Base-by-base conservation (phyloP, 2,113 vertebrate genomes). In the Odobenus rosmarus region DNA sequence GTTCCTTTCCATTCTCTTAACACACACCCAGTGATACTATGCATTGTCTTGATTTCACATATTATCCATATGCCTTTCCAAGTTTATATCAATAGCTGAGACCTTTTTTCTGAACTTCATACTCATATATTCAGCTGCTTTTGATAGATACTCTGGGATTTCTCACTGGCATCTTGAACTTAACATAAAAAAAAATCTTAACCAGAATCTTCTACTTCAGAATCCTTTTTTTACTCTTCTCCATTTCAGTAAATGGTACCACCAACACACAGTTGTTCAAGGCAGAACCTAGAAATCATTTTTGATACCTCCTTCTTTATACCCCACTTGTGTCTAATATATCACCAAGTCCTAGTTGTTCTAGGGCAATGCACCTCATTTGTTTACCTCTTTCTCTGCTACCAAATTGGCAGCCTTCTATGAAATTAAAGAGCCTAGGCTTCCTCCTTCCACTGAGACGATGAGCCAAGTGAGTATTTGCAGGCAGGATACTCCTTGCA, bases 61-160 rank as follows among this genome's bases (percentile, higher is more conserved):
- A 28, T 33, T 74, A 62, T 87, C 42, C 9, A 18, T 16, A 36
- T 18, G 26, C 31, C 64, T 88, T 95, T 55, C 77, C 83, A 84
- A 79, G 49, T 95, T 93, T 90, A 28, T 85, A 13, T 77, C 57
- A 90, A 11, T 53, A 83, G 36, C 76, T 90, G 67, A 93, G 26
- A 62, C 9, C 15, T 96, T 80, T 96, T 51, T 90, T 87, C 72
- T 95, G 81, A 96, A 88, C 42, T 49, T 31, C 6, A n/a, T 74
- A 51, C 26, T 86, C 33, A 11, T 76, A 51, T 79, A 53, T 87
- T 93, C 46, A 77, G 39, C 57, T 90, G 13, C 16, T 82, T 4
- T 93, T 95, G 55, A 28, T 42, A 90, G 21, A 10, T 49, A 59
- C 67, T 79, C 42, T 88, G 88, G 39, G 18, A 53, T 95, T 95